Evolutionary conservation across 2,797 vertebrate genomes (phyloP).

Genomic region (Pterois miles): DNA sequence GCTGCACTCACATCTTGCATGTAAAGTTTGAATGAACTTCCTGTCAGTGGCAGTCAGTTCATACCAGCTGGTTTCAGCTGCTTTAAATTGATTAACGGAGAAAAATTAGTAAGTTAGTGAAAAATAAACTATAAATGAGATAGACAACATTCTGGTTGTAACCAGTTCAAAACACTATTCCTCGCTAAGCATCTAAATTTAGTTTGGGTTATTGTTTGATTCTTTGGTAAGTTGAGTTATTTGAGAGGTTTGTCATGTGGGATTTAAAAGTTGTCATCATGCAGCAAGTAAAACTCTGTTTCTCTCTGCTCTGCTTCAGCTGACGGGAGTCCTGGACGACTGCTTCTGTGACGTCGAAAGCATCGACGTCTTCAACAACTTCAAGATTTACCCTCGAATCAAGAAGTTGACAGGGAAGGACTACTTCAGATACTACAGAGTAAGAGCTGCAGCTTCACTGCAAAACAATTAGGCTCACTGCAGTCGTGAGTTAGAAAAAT

Average conservation of each 20-base stretch:
- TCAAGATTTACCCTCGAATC: conserved; percentile 94
- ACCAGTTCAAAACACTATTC: not conserved
- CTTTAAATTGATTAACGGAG: not conserved
- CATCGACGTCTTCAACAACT: conserved; percentile 97
- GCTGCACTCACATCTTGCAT: not conserved
- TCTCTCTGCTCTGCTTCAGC: conserved; percentile 67
- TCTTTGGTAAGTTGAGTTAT: not conserved
- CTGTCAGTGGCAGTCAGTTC: not conserved
- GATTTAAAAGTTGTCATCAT: not conserved
- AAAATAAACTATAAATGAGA: not conserved
- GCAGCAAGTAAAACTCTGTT: not conserved
- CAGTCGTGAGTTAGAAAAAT: not conserved
- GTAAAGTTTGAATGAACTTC: not conserved
- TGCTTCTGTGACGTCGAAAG: conserved; percentile 97
- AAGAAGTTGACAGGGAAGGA: conserved; percentile 91
- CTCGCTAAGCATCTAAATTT: not conserved
- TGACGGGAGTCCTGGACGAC: conserved; percentile 94
- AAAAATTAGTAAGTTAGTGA: not conserved
- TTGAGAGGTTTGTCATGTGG: not conserved
- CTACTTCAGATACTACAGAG: conserved; percentile 97
- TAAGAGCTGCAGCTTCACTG: conserved; percentile 56
- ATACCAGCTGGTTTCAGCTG: not conserved
- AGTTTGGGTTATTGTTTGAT: rapidly evolving
- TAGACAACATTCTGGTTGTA: not conserved
- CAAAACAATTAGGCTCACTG: not conserved